phyloP scores from a whole-genome alignment of 2,797 vertebrate species.

The Echiichthys vipera region DNA sequence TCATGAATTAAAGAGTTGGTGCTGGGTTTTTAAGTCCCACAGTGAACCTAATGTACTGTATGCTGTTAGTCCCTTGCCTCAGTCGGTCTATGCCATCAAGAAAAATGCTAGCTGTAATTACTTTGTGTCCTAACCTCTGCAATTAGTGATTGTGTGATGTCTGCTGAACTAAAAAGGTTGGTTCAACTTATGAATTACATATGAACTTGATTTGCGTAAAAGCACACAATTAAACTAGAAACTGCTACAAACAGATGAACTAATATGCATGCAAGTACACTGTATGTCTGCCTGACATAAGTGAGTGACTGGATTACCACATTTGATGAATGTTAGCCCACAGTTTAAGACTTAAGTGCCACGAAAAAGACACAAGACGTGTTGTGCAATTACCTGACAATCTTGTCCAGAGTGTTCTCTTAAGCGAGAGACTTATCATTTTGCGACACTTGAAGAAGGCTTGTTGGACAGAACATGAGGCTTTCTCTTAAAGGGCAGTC shows the following conservation, averaged over 20 bases:
- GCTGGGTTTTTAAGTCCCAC: neutral
- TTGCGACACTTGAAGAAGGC: conserved; percentile 17
- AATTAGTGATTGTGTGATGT: conserved; percentile 8
- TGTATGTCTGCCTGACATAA: conserved; percentile 16
- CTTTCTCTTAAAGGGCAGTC: conserved; percentile 14
- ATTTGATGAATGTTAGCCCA: conserved; percentile 24
- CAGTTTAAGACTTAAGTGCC: neutral
- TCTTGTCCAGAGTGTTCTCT: conserved; percentile 17
- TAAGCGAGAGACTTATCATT: conserved; percentile 8
- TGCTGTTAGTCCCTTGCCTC: conserved; percentile 4
- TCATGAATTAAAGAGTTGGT: conserved; percentile 19
- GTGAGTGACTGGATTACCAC: conserved; percentile 8
- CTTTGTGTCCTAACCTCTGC: conserved; percentile 13
- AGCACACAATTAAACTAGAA: conserved; percentile 38
- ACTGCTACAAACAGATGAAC: conserved; percentile 13
- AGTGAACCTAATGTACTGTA: conserved; percentile 1
- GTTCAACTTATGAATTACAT: conserved; percentile 20
- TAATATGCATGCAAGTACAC: conserved; percentile 48
- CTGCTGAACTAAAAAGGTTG: conserved; percentile 11
- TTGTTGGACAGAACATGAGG: conserved; percentile 15
- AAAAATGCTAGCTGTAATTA: conserved; percentile 24
- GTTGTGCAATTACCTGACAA: conserved; percentile 30
- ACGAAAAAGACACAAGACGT: conserved; percentile 23
- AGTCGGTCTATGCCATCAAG: conserved; percentile 7
- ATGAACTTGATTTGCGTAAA: conserved; percentile 55